These are phyloP conservation scores for Archaeoteleia sp. DNA, from an alignment of 2,888 invertebrate genomes.

Conservation along the genomic window DNA sequence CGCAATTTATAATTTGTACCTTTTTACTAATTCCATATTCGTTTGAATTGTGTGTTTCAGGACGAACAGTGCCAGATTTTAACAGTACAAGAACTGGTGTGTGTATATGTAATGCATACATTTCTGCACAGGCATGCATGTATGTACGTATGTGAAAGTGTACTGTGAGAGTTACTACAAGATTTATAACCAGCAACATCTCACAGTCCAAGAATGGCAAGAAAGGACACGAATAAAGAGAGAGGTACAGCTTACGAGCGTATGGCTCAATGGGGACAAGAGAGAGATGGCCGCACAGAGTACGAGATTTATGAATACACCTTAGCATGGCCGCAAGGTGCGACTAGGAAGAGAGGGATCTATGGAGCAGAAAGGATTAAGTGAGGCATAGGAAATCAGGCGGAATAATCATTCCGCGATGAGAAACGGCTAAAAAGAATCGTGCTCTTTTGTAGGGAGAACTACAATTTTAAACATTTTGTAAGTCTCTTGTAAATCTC, in stretches of 20 bases:
- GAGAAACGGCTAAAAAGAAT: neutral
- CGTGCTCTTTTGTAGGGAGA: neutral
- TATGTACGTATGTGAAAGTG: constrained; percentile 30
- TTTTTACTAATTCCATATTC: neutral
- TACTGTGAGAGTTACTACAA: constrained; percentile 55
- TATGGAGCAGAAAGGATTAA: constrained; percentile 18
- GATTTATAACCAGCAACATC: constrained; percentile 60
- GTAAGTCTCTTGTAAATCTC: too few relatives aligned
- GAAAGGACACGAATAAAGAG: constrained; percentile 36
- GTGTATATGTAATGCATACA: constrained; percentile 8
- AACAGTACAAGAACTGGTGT: constrained; percentile 6
- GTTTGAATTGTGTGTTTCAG: neutral
- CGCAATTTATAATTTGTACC: neutral
- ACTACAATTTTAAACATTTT: too few relatives aligned
- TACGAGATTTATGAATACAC: constrained; percentile 55
- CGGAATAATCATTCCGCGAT: neutral
- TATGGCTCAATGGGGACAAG: constrained; percentile 20
- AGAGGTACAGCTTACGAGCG: constrained; percentile 17
- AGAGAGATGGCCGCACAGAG: constrained; percentile 44
- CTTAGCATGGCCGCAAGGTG: constrained; percentile 48
- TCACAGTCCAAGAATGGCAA: constrained; percentile 41
- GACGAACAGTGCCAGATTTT: constrained; percentile 1
- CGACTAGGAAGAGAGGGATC: constrained; percentile 52
- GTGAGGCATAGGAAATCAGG: neutral
- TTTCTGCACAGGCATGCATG: constrained; percentile 4